Base-by-base conservation (phyloP, 2,888 invertebrate genomes). In the Ethmia dodecea region DNA sequence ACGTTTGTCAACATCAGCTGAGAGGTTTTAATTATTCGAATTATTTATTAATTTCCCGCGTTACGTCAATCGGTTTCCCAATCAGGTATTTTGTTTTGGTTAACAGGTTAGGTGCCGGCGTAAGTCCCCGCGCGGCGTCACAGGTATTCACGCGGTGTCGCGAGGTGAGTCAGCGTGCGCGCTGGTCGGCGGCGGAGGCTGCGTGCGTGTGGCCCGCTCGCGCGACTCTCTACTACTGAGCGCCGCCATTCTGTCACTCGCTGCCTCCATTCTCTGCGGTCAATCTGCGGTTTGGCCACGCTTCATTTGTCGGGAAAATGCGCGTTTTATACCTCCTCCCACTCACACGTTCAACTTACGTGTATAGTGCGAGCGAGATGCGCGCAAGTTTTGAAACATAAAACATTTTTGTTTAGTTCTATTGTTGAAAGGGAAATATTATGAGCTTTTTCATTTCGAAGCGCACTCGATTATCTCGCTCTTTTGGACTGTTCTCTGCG, bases 231-330 rank as follows among this genome's bases (percentile, higher is more conserved):
- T 64, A 77, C 77, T 71, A 86, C 84, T 84, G 78, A 79, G 57
- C 68, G 81, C 80, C 79, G 86, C 84, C 86, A 86, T 83, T 74
- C 84, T 86, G 81, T 81, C 84, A 84, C 80, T 81, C 77, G 78
- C 76, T 81, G 81, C 84, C 77, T 84, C 81, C 84, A 81, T 80
- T 80, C 83, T 83, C 86, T 86, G 86, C 80, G 86, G 86, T 86
- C 84, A 86, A 86, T 86, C 84, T 87, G 87, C 73, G 87, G 87
- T 86, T 74, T 79, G 67, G 83, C 81, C 86, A 84, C 77, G 84
- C 83, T 84, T 86, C 87, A 86, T 87, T 87, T 87, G 84, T 78
- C 77, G 80, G 78, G 86, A 86, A 87, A 87, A 86, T 84, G 79
- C 69, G 68, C 65, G 64, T 44, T 55, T 45, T 4, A 4, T 2